Base-by-base conservation (phyloP, 2,888 invertebrate genomes). In the Agrotis ipsilon region DNA sequence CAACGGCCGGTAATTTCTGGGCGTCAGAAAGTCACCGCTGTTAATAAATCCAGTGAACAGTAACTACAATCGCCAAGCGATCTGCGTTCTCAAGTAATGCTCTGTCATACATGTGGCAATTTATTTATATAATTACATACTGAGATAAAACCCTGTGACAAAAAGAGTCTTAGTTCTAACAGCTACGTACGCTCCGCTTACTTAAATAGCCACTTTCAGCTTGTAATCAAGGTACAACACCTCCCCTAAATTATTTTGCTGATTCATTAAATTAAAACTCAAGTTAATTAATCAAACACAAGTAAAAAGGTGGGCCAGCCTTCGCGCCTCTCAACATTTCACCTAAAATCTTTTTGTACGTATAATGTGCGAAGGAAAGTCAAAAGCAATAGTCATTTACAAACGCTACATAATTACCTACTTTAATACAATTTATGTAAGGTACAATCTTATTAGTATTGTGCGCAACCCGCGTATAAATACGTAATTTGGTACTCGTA, bases 231-330 rank as follows among this genome's bases (percentile, higher is more conserved):
- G 61, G 24, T 18, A 51, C 16, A 49, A 46, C 54, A 67, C 69
- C 19, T 65, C 39, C 57, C 69, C 61, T 21, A 68, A 70, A 73
- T 24, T 19, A 57, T 67, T 46, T 24, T 67, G 66, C 68, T 51
- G 62, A 71, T 19, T 70, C 72, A 79, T 60, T 70, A n/a, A 63
- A 51, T 76, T 70, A 63, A 69, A 76, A 75, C 60, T 64, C 52
- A 11, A 72, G 67, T 48, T 64, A 57, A 82, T 80, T 73, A 82
- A 79, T 71, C 59, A 74, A 52, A 71, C 55, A 52, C 46, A 62
- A 19, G 54, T 63, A 59, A 63, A 58, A 76, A 61, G 57, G 46
- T 32, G 48, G 21, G 4, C 39, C 3, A 51, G 43, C 27, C 24
- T 24, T 24, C 21, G 43, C 21, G 24, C 27, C 49, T 63, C 32